Conservation (phyloP, 2,888 invertebrate species). For the Philhelius pedissequus region DNA sequence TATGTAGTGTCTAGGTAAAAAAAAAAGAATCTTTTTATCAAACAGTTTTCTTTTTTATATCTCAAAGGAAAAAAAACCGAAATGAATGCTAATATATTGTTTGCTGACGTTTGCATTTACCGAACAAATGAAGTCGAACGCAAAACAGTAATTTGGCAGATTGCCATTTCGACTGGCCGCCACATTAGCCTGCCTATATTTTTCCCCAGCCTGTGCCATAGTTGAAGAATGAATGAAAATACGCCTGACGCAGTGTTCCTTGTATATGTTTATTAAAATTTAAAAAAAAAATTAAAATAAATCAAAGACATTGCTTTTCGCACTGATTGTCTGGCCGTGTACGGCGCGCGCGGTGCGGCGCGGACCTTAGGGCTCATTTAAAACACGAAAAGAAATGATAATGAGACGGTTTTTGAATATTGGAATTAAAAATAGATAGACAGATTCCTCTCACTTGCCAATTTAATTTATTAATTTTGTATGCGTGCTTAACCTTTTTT, state of each 20-base stretch:
- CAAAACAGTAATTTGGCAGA: slow-evolving; percentile 47
- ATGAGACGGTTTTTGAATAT: background rate
- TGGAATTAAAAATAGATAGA: background rate
- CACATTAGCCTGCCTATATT: slow-evolving; percentile 9
- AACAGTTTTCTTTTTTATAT: background rate
- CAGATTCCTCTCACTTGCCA: background rate
- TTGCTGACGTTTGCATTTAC: slow-evolving; percentile 41
- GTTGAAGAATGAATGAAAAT: slow-evolving; percentile 18
- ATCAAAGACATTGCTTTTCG: slow-evolving; percentile 18
- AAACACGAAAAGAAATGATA: slow-evolving; percentile 17
- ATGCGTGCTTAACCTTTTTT: background rate
- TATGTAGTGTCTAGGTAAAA: no score
- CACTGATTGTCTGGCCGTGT: background rate
- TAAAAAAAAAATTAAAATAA: slow-evolving; percentile 14
- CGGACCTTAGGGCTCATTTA: slow-evolving; percentile 2
- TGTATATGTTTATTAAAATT: slow-evolving; percentile 30
- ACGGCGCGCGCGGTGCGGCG: background rate
- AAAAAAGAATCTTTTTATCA: slow-evolving; percentile 6
- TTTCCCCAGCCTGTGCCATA: background rate
- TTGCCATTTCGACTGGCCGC: slow-evolving; percentile 45
- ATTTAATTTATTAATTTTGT: background rate
- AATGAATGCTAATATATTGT: slow-evolving; percentile 35
- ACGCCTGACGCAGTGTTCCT: slow-evolving; percentile 9
- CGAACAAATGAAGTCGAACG: slow-evolving; percentile 48
- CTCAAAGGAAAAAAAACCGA: background rate